Conservation (phyloP, 2,113 vertebrate genomes). For the Glareola pratincola region DNA sequence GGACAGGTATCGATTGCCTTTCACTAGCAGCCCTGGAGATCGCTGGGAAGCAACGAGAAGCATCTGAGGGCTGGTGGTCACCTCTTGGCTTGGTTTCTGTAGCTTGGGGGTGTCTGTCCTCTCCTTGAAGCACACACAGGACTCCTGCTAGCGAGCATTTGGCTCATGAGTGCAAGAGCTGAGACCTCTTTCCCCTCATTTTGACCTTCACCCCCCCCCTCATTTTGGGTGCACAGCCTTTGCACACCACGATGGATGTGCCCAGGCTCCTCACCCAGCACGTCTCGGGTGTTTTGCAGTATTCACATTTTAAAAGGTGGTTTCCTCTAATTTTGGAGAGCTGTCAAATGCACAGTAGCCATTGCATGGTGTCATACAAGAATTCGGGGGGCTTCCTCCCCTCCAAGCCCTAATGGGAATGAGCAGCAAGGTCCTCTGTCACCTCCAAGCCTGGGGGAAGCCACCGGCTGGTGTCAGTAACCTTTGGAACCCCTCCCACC, state of each 20-base stretch:
- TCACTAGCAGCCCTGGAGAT: not conserved
- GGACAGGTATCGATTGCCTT: not conserved
- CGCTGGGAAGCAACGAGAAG: not conserved
- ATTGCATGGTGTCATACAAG: not conserved
- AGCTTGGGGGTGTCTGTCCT: not conserved
- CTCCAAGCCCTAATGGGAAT: not conserved
- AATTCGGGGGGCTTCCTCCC: not conserved
- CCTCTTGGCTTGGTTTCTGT: not conserved
- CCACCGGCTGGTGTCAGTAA: not conserved
- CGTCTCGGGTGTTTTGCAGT: not conserved
- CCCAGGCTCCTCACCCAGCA: fast-evolving
- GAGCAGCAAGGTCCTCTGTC: not conserved
- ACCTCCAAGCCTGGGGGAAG: not conserved
- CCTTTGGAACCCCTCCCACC: not conserved
- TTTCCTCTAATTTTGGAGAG: not conserved
- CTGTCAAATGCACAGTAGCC: not conserved
- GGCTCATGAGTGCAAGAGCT: fast-evolving
- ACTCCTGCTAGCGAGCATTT: not conserved
- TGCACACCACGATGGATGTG: not conserved
- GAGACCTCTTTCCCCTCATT: not conserved
- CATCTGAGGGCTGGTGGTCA: not conserved
- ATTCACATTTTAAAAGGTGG: not conserved
- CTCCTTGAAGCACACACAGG: not conserved
- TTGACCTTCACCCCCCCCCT: not conserved
- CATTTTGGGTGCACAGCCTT: not conserved